phyloP scores from a whole-genome alignment of 2,113 vertebrate species.

The Coturnix japonica region DNA sequence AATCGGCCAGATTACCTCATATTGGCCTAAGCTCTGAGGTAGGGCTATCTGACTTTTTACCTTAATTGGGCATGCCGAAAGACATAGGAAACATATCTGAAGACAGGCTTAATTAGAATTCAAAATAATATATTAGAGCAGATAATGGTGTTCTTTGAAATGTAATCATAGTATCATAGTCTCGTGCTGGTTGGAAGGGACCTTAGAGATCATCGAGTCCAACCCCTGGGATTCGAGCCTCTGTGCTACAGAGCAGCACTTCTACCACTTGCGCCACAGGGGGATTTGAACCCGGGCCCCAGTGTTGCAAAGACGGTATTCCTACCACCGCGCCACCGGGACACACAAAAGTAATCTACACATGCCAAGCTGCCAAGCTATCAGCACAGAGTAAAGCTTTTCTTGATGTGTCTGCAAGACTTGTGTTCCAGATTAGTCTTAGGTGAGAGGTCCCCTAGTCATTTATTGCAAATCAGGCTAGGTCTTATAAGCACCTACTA shows the following conservation, averaged over 20 bases:
- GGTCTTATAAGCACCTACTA: neutral
- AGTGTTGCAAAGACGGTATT: no score
- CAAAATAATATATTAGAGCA: slow-evolving; percentile 30
- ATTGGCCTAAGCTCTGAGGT: neutral
- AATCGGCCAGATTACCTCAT: neutral
- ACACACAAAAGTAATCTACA: neutral
- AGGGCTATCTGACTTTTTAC: neutral
- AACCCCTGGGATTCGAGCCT: no score
- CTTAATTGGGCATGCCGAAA: neutral
- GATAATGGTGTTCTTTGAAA: slow-evolving; percentile 26
- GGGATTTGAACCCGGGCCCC: no score
- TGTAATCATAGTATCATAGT: neutral
- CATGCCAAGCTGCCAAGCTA: rapidly evolving
- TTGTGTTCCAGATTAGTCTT: neutral
- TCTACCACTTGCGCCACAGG: no score
- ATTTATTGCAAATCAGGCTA: neutral
- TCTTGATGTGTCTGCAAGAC: neutral
- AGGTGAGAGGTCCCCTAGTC: neutral
- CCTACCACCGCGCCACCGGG: no score
- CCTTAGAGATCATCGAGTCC: no score
- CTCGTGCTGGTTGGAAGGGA: no score
- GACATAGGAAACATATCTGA: neutral
- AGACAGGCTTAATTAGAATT: neutral
- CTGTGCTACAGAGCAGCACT: no score
- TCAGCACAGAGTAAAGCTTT: neutral